phyloP scores from a whole-genome alignment of 2,797 vertebrate species.

The Molothrus aeneus region DNA sequence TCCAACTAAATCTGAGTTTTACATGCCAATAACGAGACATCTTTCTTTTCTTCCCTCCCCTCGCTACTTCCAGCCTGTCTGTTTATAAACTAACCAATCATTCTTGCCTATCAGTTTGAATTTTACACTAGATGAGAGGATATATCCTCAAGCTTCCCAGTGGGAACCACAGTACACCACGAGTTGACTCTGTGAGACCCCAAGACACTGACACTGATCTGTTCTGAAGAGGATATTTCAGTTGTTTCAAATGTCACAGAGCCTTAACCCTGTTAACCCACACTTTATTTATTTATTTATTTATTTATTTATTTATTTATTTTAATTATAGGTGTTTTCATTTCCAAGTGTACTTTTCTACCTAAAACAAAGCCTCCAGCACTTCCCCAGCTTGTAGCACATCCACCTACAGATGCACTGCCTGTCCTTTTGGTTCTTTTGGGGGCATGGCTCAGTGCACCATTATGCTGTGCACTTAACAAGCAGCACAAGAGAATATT shows the following conservation, averaged over 20 bases:
- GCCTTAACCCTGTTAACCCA: background rate
- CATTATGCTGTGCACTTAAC: background rate
- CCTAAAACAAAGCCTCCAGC: background rate
- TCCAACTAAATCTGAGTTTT: background rate
- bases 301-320: background rate
- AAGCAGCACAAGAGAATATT: background rate
- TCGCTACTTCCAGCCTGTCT: background rate
- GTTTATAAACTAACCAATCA: background rate
- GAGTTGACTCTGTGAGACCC: background rate
- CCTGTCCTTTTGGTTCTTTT: background rate
- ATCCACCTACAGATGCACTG: fast-evolving
- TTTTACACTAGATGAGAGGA: background rate
- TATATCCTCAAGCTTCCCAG: background rate
- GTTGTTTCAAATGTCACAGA: background rate
- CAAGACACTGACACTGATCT: background rate
- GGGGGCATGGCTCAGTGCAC: background rate
- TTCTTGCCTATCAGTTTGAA: background rate
- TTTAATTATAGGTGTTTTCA: background rate
- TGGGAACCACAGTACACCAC: background rate
- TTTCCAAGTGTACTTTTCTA: background rate
- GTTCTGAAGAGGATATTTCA: background rate
- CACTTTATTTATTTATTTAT: background rate
- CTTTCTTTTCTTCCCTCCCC: background rate
- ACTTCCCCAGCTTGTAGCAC: fast-evolving
- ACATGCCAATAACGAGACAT: background rate